phyloP scores from a whole-genome alignment of 2,113 vertebrate genomes.

The Tamias sibiricus region DNA sequence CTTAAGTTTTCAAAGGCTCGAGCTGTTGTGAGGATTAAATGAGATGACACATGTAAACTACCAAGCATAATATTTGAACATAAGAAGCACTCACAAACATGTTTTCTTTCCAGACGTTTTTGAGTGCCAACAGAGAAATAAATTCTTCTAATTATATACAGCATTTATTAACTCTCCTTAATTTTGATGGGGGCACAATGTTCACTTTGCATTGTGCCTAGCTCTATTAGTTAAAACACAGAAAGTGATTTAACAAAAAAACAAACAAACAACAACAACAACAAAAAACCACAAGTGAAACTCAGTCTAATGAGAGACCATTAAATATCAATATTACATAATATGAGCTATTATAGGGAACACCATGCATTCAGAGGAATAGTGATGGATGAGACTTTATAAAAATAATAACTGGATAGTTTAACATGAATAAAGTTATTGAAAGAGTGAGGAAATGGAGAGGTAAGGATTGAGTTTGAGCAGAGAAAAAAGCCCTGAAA shows the following conservation, averaged over 20 bases:
- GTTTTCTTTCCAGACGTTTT: neutral
- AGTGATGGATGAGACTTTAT: neutral
- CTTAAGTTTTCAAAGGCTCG: slow-evolving; percentile 60
- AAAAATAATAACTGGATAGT: neutral
- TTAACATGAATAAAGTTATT: neutral
- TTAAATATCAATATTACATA: neutral
- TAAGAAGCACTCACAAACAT: slow-evolving; percentile 12
- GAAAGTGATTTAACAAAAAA: neutral
- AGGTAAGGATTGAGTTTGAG: neutral
- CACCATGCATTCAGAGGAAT: neutral
- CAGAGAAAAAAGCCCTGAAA: neutral
- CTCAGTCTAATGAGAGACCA: neutral
- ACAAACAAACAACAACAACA: neutral
- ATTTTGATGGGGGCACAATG: slow-evolving; percentile 1
- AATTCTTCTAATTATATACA: neutral
- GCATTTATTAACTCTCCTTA: slow-evolving; percentile 5
- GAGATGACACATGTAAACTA: slow-evolving; percentile 59
- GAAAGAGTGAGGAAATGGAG: neutral
- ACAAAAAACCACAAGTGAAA: neutral
- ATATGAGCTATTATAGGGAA: neutral
- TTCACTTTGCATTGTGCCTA: neutral
- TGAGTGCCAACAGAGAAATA: slow-evolving; percentile 21
- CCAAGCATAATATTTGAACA: neutral
- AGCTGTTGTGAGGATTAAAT: slow-evolving; percentile 12
- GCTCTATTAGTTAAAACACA: neutral